Base-by-base conservation (phyloP, 2,113 vertebrate species). In the Callithrix jacchus region DNA sequence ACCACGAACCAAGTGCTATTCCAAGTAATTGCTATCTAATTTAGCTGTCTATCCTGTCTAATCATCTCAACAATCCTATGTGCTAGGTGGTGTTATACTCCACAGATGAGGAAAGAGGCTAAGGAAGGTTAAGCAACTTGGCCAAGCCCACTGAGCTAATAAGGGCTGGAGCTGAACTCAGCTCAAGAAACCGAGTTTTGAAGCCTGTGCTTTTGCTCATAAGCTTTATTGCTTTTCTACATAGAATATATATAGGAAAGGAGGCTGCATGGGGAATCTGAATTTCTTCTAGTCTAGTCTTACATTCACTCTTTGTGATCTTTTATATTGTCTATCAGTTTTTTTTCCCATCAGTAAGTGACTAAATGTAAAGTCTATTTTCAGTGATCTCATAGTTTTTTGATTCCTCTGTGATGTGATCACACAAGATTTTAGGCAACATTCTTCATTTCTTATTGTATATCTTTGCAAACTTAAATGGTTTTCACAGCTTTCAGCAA, bases 381-480 rank as follows among this genome's bases (percentile, higher is more conserved):
- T 71, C 47, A 56, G 5, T 35, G 45, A 54, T 40, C 13, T 11
- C 14, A 37, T 21, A 66, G 23, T 74, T 9, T 76, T 93, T 73
- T 61, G 47, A 71, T 94, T 70, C 83, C 10, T 58, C 23, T 27
- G 52, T 87, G 21, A 45, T 81, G 56, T 27, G 14, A 2, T 81
- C 2, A 8, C 4, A 47, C 12, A 71, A 56, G 47, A 56, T 45
- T 87, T 77, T 37, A 81, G 5, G 3, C 27, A n/a, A 45, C 13
- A 82, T 61, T 95, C 7, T 77, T 76, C 32, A 35, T 73, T 76
- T 92, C 68, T 71, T 40, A 56, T 6, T 18, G 58, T 61, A 56
- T 21, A 32, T 92, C 40, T 93, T 93, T 93, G 20, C 42, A 77
- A 95, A 21, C 20, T 37, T 56, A 83, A 54, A 80, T 74, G 52